Percentiles rank a stretch among this genome's conserved stretches.
Conservation (phyloP, 2,797 vertebrate genomes). For the Danio choprae region DNA sequence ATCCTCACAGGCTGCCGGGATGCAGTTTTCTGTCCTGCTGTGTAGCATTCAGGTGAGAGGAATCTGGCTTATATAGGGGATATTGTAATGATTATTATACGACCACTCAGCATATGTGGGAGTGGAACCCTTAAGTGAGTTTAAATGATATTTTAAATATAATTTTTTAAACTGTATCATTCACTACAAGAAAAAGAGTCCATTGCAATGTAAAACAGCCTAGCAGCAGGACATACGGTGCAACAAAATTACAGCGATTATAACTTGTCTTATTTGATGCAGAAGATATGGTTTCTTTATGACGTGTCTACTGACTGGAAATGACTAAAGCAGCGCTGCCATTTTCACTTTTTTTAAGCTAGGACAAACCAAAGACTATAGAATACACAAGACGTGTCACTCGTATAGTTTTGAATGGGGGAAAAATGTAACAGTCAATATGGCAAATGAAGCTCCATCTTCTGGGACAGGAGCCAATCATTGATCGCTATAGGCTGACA, state of each 20-base stretch:
- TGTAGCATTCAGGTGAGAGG: slow-evolving; percentile 42
- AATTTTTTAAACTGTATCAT: background rate
- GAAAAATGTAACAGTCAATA: no score
- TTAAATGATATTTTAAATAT: background rate
- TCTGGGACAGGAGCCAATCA: no score
- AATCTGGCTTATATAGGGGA: slow-evolving; percentile 49
- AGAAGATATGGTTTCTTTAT: no score
- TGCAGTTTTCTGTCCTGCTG: slow-evolving; percentile 46
- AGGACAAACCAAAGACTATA: no score
- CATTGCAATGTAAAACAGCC: background rate
- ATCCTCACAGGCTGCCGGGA: slow-evolving; percentile 43
- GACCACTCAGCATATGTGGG: background rate
- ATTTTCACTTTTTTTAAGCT: no score
- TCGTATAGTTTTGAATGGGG: no score
- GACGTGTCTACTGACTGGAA: no score
- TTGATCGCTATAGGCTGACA: no score
- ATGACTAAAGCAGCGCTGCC: no score
- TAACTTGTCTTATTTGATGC: no score
- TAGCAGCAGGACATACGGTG: background rate
- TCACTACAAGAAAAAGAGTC: background rate
- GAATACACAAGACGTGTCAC: no score
- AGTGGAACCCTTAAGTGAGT: background rate
- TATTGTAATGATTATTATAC: background rate
- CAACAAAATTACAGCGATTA: background rate
- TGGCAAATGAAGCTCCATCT: no score